Evolutionary conservation across 2,888 invertebrate genomes (phyloP).

Genomic region (Sinodicranocentrus sp.): DNA sequence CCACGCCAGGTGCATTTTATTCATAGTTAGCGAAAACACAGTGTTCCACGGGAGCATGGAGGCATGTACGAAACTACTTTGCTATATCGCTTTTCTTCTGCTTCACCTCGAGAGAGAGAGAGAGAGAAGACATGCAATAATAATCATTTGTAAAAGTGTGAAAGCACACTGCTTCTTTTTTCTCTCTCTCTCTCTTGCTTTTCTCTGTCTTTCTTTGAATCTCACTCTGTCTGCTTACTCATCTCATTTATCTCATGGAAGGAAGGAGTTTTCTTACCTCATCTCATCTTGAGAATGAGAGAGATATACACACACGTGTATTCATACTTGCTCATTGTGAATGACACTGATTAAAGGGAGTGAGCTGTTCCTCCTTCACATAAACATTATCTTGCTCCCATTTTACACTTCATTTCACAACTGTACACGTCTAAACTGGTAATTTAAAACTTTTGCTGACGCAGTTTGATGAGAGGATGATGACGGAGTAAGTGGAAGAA

Average conservation of each 20-base stretch:
- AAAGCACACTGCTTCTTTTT: not conserved
- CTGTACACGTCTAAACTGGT: slow-evolving; percentile 17
- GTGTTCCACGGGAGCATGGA: too few species aligned
- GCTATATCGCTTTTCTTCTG: not conserved
- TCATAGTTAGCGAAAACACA: not conserved
- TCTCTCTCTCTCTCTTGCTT: slow-evolving; percentile 9
- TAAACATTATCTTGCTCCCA: slow-evolving; percentile 46
- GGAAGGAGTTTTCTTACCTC: too few species aligned
- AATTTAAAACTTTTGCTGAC: slow-evolving; percentile 49
- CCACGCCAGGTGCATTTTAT: slow-evolving; percentile 46
- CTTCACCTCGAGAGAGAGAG: not conserved
- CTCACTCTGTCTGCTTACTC: not conserved
- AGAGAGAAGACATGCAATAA: slow-evolving; percentile 31
- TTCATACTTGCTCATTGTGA: slow-evolving; percentile 28
- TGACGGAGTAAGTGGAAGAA: not conserved
- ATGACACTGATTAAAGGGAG: slow-evolving; percentile 59
- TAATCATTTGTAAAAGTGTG: slow-evolving; percentile 51
- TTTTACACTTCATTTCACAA: slow-evolving; percentile 55
- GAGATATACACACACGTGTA: not conserved
- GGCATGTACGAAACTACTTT: not conserved
- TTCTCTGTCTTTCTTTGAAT: not conserved
- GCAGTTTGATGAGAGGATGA: slow-evolving; percentile 40
- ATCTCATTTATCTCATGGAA: not conserved
- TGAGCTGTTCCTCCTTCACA: slow-evolving; percentile 16
- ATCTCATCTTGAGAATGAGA: not conserved